Conservation (phyloP, 92 coral and sea anemone genomes). For the Epizoanthus illoricatus region DNA sequence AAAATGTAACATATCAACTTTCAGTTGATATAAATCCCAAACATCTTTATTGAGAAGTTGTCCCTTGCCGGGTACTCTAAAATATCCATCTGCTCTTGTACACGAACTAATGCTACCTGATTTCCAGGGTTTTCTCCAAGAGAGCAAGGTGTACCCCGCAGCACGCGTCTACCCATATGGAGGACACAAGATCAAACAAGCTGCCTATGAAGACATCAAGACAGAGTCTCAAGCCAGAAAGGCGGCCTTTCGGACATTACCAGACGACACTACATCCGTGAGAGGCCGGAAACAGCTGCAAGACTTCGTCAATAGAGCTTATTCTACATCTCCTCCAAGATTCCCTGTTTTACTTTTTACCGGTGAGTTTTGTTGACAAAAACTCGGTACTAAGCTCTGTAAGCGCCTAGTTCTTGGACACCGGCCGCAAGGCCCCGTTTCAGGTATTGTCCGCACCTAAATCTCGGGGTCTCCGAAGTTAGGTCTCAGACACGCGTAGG, state of each 20-base stretch:
- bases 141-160: slow-evolving; percentile 51
- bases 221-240: slow-evolving; percentile 64
- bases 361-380: slow-evolving; percentile 46
- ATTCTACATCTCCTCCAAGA: slow-evolving; percentile 75
- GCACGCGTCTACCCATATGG: slow-evolving; percentile 92
- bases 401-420: too few relatives aligned
- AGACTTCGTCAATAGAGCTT: slow-evolving; percentile 66
- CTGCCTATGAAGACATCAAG: slow-evolving; percentile 58
- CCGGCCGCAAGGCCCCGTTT: too few relatives aligned
- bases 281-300: slow-evolving; percentile 61
- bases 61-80: too few relatives aligned
- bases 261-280: slow-evolving; percentile 77
- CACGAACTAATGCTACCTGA: too few relatives aligned
- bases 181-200: slow-evolving; percentile 78
- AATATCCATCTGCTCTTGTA: too few relatives aligned
- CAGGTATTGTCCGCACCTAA: too few relatives aligned
- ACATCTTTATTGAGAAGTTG: too few relatives aligned
- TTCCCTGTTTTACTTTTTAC: slow-evolving; percentile 89
- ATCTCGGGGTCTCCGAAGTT: too few relatives aligned
- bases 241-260: slow-evolving; percentile 67
- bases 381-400: too few relatives aligned
- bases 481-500: too few relatives aligned
- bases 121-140: slow-evolving; percentile 72
- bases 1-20: too few relatives aligned
- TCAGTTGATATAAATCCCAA: too few relatives aligned